phyloP scores from a whole-genome alignment of 2,113 vertebrate species.

The Vanacampus margaritifer region DNA sequence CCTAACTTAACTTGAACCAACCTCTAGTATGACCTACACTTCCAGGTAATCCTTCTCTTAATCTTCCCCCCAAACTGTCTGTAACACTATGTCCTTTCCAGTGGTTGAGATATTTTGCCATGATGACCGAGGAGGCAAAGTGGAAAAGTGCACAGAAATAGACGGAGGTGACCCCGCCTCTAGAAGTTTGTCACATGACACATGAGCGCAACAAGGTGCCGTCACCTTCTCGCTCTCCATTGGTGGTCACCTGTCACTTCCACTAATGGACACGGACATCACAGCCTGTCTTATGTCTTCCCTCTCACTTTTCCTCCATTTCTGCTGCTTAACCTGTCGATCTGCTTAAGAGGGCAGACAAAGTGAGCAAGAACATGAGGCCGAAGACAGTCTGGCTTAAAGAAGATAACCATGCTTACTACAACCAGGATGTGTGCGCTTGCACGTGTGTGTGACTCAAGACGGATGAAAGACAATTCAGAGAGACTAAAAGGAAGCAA shows the following conservation, averaged over 20 bases:
- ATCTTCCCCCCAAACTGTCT: slow-evolving; percentile 1
- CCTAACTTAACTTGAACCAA: slow-evolving; percentile 1
- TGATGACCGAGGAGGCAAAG: slow-evolving; percentile 7
- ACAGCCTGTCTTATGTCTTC: slow-evolving; percentile 1
- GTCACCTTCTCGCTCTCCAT: slow-evolving; percentile 20
- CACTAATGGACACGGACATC: neutral
- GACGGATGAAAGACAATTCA: slow-evolving; percentile 17
- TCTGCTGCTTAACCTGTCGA: slow-evolving; percentile 49
- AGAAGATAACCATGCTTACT: slow-evolving; percentile 43
- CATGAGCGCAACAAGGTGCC: slow-evolving; percentile 27
- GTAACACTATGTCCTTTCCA: slow-evolving; percentile 2
- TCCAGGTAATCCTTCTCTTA: slow-evolving; percentile 4
- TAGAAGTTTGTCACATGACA: slow-evolving; percentile 38
- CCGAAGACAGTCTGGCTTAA: slow-evolving; percentile 44
- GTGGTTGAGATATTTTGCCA: neutral
- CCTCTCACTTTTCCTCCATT: slow-evolving; percentile 21
- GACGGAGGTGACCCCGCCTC: slow-evolving; percentile 36
- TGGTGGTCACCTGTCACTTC: neutral
- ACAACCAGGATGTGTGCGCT: slow-evolving; percentile 1
- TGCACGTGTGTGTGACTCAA: slow-evolving; percentile 23
- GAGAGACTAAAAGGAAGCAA: slow-evolving; percentile 49
- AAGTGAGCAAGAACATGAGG: slow-evolving; percentile 26
- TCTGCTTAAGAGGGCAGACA: slow-evolving; percentile 52
- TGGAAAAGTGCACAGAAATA: slow-evolving; percentile 32
- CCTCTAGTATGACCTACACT: slow-evolving; percentile 7